These are phyloP conservation scores for Calameuta filiformis DNA, from an alignment of 2,888 invertebrate genomes.

Conservation along the genomic window DNA sequence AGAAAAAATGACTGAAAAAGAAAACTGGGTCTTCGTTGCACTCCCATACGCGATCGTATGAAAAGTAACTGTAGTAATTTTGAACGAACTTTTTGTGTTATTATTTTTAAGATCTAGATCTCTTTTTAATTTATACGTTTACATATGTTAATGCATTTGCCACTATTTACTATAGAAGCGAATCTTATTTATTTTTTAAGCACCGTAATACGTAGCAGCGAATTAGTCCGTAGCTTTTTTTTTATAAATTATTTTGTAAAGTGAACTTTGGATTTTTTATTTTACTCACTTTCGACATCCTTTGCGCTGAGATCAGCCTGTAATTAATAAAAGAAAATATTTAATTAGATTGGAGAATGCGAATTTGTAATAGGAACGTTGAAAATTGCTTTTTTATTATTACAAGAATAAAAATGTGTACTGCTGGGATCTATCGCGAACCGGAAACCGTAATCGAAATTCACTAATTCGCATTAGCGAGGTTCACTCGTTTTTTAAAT, in stretches of 20 bases:
- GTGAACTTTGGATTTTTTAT: not conserved
- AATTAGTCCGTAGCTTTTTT: not conserved
- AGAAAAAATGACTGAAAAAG: too few relatives aligned
- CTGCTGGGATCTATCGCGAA: not conserved
- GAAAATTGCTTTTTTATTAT: not conserved
- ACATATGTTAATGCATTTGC: not conserved
- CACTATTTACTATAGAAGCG: not conserved
- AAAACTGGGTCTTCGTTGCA: not conserved
- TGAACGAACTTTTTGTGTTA: not conserved
- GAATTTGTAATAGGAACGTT: not conserved
- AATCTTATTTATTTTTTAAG: too few relatives aligned
- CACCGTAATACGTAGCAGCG: not conserved
- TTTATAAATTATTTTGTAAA: not conserved
- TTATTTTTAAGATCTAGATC: not conserved
- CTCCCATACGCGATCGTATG: not conserved
- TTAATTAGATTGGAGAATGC: not conserved
- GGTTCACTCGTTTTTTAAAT: too few relatives aligned
- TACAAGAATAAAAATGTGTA: not conserved
- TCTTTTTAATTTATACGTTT: not conserved
- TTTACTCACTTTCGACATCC: constrained; percentile 90
- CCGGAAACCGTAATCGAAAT: not conserved
- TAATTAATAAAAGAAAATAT: constrained; percentile 62
- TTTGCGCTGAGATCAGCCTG: constrained; percentile 89
- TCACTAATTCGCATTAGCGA: not conserved
- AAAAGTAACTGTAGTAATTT: not conserved